These are phyloP conservation scores for Alloscopus bannaensis DNA, from an alignment of 2,888 invertebrate species.

Conservation along the genomic window DNA sequence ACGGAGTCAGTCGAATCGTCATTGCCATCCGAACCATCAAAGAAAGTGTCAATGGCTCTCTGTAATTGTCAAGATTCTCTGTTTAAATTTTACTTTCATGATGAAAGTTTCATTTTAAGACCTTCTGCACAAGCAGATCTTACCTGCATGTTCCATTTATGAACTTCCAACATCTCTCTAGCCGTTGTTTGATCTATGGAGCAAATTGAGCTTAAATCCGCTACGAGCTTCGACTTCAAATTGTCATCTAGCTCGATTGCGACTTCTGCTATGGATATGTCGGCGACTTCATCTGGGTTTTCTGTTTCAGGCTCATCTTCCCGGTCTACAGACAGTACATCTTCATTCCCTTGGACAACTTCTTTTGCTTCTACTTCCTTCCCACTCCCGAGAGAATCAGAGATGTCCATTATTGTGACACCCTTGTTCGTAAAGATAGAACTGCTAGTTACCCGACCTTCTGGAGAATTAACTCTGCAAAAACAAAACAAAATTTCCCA, in stretches of 20 bases:
- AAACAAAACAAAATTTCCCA: no score
- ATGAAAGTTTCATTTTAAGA: background rate
- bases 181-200: slow-evolving; percentile 61
- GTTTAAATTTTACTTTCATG: slow-evolving; percentile 1
- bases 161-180: slow-evolving; percentile 54
- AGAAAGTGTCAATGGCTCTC: slow-evolving; percentile 66
- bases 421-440: no score
- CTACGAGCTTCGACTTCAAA: slow-evolving; percentile 60
- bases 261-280: slow-evolving; percentile 54
- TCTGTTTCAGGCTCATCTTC: slow-evolving; percentile 25
- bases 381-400: background rate
- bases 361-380: background rate
- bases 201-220: slow-evolving; percentile 67
- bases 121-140: background rate
- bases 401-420: no score
- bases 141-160: slow-evolving; percentile 73
- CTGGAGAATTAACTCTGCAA: no score
- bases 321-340: background rate
- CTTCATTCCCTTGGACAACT: no score
- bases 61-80: slow-evolving; percentile 28
- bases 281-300: slow-evolving; percentile 15
- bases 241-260: slow-evolving; percentile 66
- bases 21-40: slow-evolving; percentile 46
- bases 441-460: no score
- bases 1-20: slow-evolving; percentile 11